Evolutionary conservation across 2,113 vertebrate genomes (phyloP).

Genomic region (Phrynosoma blainvillii): DNA sequence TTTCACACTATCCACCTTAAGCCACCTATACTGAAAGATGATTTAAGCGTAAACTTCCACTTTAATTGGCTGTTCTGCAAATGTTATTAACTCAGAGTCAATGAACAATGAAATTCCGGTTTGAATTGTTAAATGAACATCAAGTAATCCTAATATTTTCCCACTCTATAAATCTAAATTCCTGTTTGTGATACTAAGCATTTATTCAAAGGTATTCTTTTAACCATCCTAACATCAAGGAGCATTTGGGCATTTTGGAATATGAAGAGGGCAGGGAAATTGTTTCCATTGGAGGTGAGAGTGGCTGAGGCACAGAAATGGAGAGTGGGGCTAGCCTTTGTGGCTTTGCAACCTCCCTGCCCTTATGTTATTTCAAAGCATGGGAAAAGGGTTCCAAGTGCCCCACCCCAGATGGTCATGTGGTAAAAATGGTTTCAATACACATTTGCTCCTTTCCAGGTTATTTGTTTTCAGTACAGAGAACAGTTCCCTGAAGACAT

Average conservation of each 20-base stretch:
- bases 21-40: background rate
- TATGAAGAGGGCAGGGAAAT: background rate
- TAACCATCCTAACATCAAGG: background rate
- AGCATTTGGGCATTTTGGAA: background rate
- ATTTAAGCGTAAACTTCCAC: fast-evolving
- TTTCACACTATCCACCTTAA: background rate
- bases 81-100: background rate
- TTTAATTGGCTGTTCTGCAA: background rate
- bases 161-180: background rate
- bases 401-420: background rate
- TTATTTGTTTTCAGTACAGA: background rate
- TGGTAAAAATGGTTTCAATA: background rate
- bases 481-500: background rate
- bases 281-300: background rate
- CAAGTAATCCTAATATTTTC: background rate
- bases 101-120: background rate
- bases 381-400: background rate
- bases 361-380: background rate
- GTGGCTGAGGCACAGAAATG: background rate
- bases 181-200: background rate
- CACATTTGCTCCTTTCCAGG: background rate
- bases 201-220: background rate
- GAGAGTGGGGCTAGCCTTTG: background rate
- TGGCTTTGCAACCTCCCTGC: background rate
- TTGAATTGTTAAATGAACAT: background rate